phyloP scores from a whole-genome alignment of 2,113 vertebrate genomes.

The Micronycteris hirsuta region DNA sequence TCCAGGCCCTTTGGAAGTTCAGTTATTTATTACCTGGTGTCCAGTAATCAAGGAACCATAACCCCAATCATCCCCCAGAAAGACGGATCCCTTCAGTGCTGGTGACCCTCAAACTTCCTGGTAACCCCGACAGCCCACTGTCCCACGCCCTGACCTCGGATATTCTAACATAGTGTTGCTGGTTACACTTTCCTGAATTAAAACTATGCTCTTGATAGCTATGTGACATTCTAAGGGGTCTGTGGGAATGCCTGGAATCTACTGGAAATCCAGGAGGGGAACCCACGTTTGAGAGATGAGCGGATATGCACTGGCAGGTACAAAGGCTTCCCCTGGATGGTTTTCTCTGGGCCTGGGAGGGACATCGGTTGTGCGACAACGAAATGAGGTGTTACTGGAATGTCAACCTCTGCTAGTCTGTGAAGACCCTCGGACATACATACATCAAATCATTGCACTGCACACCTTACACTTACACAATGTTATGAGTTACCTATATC shows the following conservation, averaged over 20 bases:
- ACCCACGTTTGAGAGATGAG: neutral
- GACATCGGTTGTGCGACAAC: neutral
- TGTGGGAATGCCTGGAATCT: neutral
- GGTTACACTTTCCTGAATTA: neutral
- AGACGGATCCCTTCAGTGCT: neutral
- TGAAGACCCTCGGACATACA: neutral
- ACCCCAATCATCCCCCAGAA: neutral
- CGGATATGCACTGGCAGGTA: accelerated
- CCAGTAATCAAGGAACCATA: neutral
- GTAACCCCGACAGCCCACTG: neutral
- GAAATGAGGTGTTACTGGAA: neutral
- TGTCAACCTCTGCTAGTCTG: neutral
- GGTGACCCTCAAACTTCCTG: neutral
- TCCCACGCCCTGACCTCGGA: neutral
- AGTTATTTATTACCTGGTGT: neutral
- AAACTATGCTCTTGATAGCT: neutral
- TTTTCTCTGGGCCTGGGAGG: neutral
- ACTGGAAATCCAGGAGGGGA: neutral
- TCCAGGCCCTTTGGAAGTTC: neutral
- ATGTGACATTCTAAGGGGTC: neutral
- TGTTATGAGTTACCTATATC: neutral
- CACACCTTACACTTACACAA: neutral
- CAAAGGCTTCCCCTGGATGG: neutral
- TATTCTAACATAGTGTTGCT: neutral
- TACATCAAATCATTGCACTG: neutral